Evolutionary conservation across 2,797 vertebrate genomes (phyloP).

Genomic region (Astyanax mexicanus): DNA sequence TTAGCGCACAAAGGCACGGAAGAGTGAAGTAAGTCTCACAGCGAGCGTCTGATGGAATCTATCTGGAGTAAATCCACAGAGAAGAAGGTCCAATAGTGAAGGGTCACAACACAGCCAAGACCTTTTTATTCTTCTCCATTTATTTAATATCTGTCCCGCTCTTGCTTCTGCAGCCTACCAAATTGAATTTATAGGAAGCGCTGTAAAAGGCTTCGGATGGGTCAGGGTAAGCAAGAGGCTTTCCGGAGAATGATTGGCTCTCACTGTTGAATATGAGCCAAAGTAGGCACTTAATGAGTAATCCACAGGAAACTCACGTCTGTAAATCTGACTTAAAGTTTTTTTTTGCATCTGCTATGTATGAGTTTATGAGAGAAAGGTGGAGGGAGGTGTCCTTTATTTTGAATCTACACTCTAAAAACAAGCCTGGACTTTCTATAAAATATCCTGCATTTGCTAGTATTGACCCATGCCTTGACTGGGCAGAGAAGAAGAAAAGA

Average conservation of each 20-base stretch:
- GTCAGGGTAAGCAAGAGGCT: constrained; percentile 1
- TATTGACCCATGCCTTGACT: too few species aligned
- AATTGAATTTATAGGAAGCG: constrained; percentile 38
- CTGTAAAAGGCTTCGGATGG: constrained; percentile 21
- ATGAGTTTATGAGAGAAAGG: neutral
- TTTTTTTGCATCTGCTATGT: neutral
- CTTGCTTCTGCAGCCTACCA: constrained; percentile 16
- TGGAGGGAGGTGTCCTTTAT: too few species aligned
- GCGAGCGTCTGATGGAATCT: constrained; percentile 23
- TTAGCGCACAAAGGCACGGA: constrained; percentile 26
- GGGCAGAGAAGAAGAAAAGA: too few species aligned
- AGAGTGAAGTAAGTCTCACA: constrained; percentile 21
- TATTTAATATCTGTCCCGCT: constrained; percentile 24
- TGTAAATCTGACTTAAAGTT: neutral
- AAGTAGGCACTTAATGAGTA: constrained; percentile 22
- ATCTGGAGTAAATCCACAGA: constrained; percentile 38
- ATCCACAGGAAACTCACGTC: neutral
- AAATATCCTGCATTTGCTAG: too few species aligned
- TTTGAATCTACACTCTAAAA: too few species aligned
- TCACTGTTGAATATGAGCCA: constrained; percentile 19
- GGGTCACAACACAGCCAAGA: constrained; percentile 36
- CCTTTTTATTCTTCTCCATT: constrained; percentile 26
- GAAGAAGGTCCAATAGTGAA: neutral
- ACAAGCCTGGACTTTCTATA: too few species aligned
- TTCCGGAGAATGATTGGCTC: neutral